Evolutionary conservation across 2,113 vertebrate genomes (phyloP).

Genomic region (Gymnogyps californianus): DNA sequence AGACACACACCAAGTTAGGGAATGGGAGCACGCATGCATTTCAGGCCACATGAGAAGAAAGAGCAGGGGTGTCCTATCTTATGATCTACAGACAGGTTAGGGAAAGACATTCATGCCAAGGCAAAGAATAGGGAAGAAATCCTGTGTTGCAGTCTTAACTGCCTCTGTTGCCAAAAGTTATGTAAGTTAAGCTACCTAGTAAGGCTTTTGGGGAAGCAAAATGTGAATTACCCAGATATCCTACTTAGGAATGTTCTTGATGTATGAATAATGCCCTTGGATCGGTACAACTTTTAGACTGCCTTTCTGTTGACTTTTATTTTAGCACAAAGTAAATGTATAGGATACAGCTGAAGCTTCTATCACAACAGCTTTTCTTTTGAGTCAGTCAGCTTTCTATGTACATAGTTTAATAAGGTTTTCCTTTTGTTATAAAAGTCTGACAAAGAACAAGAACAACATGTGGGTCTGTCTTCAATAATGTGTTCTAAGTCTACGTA

Average conservation of each 20-base stretch:
- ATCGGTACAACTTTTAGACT: neutral
- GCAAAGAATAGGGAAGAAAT: neutral
- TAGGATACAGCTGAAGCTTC: neutral
- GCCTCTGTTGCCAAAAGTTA: neutral
- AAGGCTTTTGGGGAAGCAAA: neutral
- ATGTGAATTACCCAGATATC: neutral
- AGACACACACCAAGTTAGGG: neutral
- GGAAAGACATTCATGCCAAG: neutral
- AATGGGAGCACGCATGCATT: neutral
- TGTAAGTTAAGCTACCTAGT: neutral
- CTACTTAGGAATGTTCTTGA: neutral
- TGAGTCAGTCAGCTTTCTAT: neutral
- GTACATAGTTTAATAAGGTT: neutral
- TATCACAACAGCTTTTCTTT: neutral
- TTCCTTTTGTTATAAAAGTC: neutral
- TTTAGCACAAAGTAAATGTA: neutral
- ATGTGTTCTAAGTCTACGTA: neutral
- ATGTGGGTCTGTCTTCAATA: neutral
- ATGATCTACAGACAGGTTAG: rapidly evolving
- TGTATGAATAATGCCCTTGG: neutral
- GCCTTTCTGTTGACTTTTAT: neutral
- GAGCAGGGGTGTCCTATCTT: neutral
- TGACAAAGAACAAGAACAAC: neutral
- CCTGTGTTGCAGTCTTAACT: neutral
- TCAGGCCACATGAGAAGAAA: neutral